Evolutionary conservation across 2,888 invertebrate species (phyloP), one percentile per base, ranked within the genome.

Genomic region (Tinea semifulvella): DNA sequence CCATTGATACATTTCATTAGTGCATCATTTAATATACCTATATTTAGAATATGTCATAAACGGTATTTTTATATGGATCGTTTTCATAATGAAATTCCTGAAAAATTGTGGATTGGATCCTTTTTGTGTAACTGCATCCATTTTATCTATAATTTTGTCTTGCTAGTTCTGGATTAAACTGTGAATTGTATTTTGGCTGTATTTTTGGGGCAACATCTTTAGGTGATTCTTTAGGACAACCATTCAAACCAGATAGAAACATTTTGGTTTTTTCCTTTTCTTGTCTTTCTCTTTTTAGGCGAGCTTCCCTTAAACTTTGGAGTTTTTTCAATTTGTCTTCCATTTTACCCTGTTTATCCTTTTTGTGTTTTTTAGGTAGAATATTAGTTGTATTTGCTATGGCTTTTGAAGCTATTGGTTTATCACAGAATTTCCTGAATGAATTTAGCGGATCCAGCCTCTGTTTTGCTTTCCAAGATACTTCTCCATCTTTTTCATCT

Each of bases 141-240:
- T n/a, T n/a, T n/a, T 56, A 74, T 53, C 51, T 65, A 58, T 72
- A 85, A 76, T 94, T 94, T 73, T 94, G 94, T 57, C 91, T 87
- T 10, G 94, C 94, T 43, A 93, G 65, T 67, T 92, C 88, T 13
- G 98, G 98, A 81, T 97, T 98, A 68, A 96, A 98, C 67, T 98
- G 97, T 2, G 96, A 96, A 75, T 96, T 96, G 63, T 98, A 98
- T 71, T 91, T 92, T 58, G 92, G 90, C 52, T 86, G 84, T 18
- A 88, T 68, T 50, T 54, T 56, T 40, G 65, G 65, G 38, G 64
- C 22, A 31, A 13, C 3, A 11, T 31, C 28, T n/a, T 20, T 43
- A 16, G 2, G 56, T 28, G 59, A 51, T 43, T 52, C 44, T 36
- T 53, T 39, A 44, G 50, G 46, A 25, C 57, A 48, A n/a, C 60